phyloP scores from a whole-genome alignment of 2,797 vertebrate genomes.

The Pantherophis alleghaniensis region DNA sequence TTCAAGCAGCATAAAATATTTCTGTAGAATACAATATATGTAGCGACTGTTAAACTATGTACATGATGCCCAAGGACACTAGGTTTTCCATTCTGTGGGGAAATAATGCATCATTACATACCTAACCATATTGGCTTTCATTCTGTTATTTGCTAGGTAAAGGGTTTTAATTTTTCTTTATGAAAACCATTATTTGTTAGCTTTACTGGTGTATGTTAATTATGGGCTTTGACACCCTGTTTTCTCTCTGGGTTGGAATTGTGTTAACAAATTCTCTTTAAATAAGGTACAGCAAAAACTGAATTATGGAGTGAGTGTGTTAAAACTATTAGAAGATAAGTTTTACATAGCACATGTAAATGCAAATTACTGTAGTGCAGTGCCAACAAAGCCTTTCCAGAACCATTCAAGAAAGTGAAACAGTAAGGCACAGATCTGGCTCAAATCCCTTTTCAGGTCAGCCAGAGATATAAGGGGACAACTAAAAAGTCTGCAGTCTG shows the following conservation, averaged over 20 bases:
- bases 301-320: neutral
- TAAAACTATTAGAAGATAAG: neutral
- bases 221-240: neutral
- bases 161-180: neutral
- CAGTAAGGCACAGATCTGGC: neutral
- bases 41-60: neutral
- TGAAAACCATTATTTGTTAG: neutral
- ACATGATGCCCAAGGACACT: neutral
- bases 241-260: neutral
- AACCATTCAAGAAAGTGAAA: neutral
- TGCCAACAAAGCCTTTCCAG: neutral
- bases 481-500: conserved; percentile 57
- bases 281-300: neutral
- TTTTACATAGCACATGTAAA: neutral
- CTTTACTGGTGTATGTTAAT: neutral
- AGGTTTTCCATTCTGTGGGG: neutral
- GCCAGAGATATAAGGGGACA: conserved; percentile 61
- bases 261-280: neutral
- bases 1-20: neutral
- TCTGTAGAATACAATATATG: neutral
- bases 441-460: conserved; percentile 48
- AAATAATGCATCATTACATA: neutral
- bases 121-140: neutral
- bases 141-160: neutral
- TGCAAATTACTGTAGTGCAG: neutral